Evolutionary conservation across 1,140 invertebrate genomes (phyloP), one percentile per base, ranked within the genome.

Genomic region (Diachasmimorpha longicaudata): DNA sequence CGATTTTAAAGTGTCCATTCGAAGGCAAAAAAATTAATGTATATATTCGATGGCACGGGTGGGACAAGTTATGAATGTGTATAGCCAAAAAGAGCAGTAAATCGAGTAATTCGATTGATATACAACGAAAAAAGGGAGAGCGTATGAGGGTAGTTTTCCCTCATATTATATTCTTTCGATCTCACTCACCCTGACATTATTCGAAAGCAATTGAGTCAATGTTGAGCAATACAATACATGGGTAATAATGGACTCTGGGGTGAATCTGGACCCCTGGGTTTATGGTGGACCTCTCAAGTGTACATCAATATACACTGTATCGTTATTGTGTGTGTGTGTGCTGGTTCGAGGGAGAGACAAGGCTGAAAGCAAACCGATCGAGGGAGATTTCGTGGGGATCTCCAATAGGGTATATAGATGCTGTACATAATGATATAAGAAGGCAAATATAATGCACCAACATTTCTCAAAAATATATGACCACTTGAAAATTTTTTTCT

Each of bases 121-220:
- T 78, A 74, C 21, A 25, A 58, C 19, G 31, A 70, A 52, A 78
- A 76, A 76, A 72, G 48, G 58, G 69, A 42, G 77, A 72, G 77
- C 63, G 66, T 23, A 72, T 69, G 21, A n/a, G 58, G 23, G 55
- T 46, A 58, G 25, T 39, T 46, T 71, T 78, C 77, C 21, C 67
- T 67, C 46, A 72, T 68, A 37, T 72, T 68, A 70, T 68, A 77
- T 66, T 73, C 68, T 63, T 37, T 78, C 37, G 23, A 48, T 75
- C 68, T 55, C 52, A 73, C 58, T 72, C 23, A 77, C 23, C 36
- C 73, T 21, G 31, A 72, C 83, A 85, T 88, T 89, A 89, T 88
- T 88, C 85, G 85, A 88, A 89, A 89, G 88, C 88, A 89, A 89
- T 88, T 86, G 88, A 89, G 87, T 85, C 86, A 85, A 86, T 87